Conservation (phyloP, 2,797 vertebrate genomes). For the Poecilia picta region DNA sequence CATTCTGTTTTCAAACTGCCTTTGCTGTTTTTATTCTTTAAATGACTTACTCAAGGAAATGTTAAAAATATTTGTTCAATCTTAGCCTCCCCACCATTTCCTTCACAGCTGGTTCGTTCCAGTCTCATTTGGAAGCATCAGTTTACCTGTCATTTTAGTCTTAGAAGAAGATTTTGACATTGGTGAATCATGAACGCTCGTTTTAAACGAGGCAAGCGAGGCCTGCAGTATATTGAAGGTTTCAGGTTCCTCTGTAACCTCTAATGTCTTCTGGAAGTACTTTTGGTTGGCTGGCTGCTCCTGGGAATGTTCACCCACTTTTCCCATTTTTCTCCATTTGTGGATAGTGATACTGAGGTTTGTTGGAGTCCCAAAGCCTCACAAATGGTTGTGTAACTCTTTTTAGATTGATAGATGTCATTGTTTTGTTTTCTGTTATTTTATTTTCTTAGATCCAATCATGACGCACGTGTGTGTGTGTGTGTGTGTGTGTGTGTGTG, state of each 20-base stretch:
- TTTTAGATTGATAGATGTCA: no score
- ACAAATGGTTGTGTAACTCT: not conserved
- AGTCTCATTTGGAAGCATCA: not conserved
- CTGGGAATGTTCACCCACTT: not conserved
- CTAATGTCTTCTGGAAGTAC: not conserved
- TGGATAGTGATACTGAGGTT: not conserved
- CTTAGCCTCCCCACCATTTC: not conserved
- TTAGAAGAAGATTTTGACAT: not conserved
- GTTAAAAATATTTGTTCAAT: not conserved
- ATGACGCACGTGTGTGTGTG: no score
- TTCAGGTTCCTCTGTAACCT: not conserved
- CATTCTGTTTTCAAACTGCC: not conserved
- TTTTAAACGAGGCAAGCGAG: not conserved
- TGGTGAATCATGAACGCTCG: not conserved
- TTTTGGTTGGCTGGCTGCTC: not conserved
- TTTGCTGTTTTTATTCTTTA: not conserved
- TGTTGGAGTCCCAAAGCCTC: not conserved
- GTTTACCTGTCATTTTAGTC: not conserved
- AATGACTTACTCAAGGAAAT: not conserved
- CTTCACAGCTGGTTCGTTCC: not conserved
- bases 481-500: no score
- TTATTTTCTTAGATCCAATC: not conserved
- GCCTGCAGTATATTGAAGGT: not conserved
- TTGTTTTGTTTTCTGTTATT: not conserved
- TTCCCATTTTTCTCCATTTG: not conserved